These are phyloP conservation scores for Typhlichthys subterraneus DNA, from an alignment of 2,797 vertebrate genomes.

Conservation along the genomic window DNA sequence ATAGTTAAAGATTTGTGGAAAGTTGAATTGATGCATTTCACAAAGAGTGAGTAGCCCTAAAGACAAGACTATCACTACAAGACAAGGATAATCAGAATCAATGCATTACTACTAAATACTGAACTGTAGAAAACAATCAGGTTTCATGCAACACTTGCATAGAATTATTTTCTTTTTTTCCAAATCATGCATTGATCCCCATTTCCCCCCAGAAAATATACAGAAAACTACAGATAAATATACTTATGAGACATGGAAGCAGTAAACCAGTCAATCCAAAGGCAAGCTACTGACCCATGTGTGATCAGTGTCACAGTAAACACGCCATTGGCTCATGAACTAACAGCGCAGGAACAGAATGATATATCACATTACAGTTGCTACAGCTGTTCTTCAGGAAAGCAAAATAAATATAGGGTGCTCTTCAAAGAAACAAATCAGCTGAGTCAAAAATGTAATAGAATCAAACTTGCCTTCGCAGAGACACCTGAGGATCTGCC, in stretches of 20 bases:
- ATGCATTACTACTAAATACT: conserved; percentile 79
- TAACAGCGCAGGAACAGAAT: conserved; percentile 43
- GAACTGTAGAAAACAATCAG: conserved; percentile 76
- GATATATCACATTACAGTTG: conserved; percentile 56
- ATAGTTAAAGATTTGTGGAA: conserved; percentile 35
- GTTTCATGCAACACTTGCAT: conserved; percentile 87
- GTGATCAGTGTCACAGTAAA: conserved; percentile 27
- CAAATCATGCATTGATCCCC: conserved; percentile 74
- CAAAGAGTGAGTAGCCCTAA: conserved; percentile 70
- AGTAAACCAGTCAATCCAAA: conserved; percentile 54
- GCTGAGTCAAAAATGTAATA: conserved; percentile 32
- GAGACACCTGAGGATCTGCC: conserved; percentile 65
- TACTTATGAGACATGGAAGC: conserved; percentile 74
- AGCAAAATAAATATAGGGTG: conserved; percentile 22
- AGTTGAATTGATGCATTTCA: conserved; percentile 34
- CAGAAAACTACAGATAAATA: conserved; percentile 78
- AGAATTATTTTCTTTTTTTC: conserved; percentile 71
- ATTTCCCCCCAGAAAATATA: conserved; percentile 72
- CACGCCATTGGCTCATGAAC: conserved; percentile 42
- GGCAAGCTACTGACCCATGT: conserved; percentile 26
- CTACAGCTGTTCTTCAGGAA: conserved; percentile 61
- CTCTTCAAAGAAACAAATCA: conserved; percentile 24
- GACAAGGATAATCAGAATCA: conserved; percentile 72
- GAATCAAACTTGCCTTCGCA: conserved; percentile 24
- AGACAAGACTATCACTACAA: conserved; percentile 76